Percentiles rank a stretch among this genome's conserved stretches.
These are phyloP conservation scores for Aplochiton taeniatus DNA, from an alignment of 2,797 vertebrate genomes.

Conservation along the genomic window DNA sequence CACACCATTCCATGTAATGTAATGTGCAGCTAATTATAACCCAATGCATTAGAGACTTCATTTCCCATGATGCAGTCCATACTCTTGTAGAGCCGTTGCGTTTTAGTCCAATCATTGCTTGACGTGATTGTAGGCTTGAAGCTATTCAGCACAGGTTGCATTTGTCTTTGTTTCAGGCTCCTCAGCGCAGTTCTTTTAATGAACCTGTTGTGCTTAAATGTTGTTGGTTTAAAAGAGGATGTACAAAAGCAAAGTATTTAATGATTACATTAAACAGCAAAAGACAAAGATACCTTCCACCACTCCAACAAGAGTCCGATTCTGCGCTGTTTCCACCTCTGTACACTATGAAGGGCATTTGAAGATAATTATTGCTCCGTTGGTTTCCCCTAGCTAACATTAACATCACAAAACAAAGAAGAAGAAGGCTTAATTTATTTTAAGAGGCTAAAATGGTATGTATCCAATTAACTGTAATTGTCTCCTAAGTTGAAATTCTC, in stretches of 20 bases:
- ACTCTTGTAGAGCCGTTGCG: background rate
- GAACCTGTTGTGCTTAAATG: background rate
- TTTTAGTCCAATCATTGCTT: too few species aligned
- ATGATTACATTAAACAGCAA: background rate
- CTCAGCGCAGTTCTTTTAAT: too few species aligned
- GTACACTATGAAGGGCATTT: constrained; percentile 38
- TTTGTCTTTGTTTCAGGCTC: too few species aligned
- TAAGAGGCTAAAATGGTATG: constrained; percentile 69
- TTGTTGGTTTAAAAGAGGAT: background rate
- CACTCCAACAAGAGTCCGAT: constrained; percentile 1
- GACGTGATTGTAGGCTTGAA: too few species aligned
- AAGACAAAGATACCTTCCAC: background rate
- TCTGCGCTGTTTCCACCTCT: constrained; percentile 12
- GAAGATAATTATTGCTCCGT: constrained; percentile 50
- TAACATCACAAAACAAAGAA: constrained; percentile 57
- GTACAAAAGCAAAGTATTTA: background rate
- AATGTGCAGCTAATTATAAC: constrained; percentile 62
- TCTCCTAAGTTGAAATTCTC: constrained; percentile 75
- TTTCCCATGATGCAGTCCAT: constrained; percentile 47
- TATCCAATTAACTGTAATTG: constrained; percentile 78
- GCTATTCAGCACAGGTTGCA: too few species aligned
- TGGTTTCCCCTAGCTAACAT: constrained; percentile 49
- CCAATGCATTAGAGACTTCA: constrained; percentile 47
- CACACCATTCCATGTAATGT: constrained; percentile 43
- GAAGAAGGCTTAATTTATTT: constrained; percentile 68